Evolutionary conservation across 1,140 invertebrate species (phyloP), one percentile per base, ranked within the genome.

Genomic region (Acyrthosiphon pisum): DNA sequence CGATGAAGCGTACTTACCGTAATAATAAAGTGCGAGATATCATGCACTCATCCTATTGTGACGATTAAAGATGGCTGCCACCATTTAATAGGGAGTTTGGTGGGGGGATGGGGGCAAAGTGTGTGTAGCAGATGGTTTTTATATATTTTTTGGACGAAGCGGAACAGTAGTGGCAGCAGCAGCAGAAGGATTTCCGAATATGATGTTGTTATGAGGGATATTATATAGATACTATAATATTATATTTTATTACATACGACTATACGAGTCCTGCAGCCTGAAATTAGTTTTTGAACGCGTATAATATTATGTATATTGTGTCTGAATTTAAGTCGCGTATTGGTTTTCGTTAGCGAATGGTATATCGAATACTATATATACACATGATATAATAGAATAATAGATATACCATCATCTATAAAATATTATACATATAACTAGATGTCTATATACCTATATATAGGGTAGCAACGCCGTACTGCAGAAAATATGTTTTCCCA

Each of bases 31-130:
- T 84, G 91, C 91, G 91, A 93, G 91, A 84, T 93, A 93, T 93
- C 91, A 76, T 93, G 93, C 93, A 88, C 88, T 93, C 93, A 86
- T 93, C 94, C 94, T 93, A 94, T 94, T 94, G 93, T 93, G 93
- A 84, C 94, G 93, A 93, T 94, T 91, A 94, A 94, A 94, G 56
- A 94, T 94, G 94, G 94, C 93, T 92, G 94, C 84, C 93, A 50
- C n/a, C 87, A 87, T 88, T 89, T 93, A 90, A 93, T 93, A 93
- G 48, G 88, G 50, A 56, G 60, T 76, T 76, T n/a, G 0, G 14
- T n/a, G 30, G 14, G 30, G n/a, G 30, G n/a, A 35, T 23, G 88
- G 88, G 50, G 88, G 50, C 50, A 41, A 48, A 26, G 87, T 23
- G n/a, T 23, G n/a, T n/a, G 48, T n/a, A 53, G 87, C 87, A 89